Evolutionary conservation across 2,797 vertebrate species (phyloP).

Genomic region (Tamandua tetradactyla): DNA sequence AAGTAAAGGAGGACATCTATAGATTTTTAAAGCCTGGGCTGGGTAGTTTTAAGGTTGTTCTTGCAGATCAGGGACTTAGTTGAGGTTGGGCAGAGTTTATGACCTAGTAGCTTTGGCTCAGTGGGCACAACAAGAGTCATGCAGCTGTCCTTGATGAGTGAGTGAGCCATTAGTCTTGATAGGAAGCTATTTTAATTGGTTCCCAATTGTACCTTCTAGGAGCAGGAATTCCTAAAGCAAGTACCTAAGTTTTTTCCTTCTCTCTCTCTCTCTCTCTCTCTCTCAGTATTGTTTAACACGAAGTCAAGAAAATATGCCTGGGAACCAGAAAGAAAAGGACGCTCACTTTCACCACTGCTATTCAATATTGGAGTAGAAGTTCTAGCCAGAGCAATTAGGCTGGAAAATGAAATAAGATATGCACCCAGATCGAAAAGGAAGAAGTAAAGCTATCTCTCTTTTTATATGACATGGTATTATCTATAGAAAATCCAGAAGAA

Average conservation of each 20-base stretch:
- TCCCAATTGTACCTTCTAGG: background rate
- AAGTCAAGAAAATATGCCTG: background rate
- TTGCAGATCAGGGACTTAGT: background rate
- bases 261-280: background rate
- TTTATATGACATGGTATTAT: no score
- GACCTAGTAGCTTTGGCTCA: background rate
- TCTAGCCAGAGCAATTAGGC: no score
- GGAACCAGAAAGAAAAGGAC: no score
- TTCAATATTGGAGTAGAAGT: no score
- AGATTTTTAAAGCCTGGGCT: background rate
- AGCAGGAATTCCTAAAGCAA: background rate
- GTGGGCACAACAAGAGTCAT: rapidly evolving
- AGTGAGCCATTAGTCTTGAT: background rate
- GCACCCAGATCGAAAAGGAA: no score
- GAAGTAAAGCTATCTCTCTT: no score
- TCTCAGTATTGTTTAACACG: background rate
- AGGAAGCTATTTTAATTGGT: background rate
- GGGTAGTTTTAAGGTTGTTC: background rate
- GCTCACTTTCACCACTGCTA: no score
- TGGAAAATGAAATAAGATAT: no score
- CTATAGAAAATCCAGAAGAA: no score
- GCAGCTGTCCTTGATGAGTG: background rate
- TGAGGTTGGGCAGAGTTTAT: background rate
- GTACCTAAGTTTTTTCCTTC: background rate
- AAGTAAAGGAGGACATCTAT: background rate